Conservation (phyloP, 2,797 vertebrate genomes). For the Perdix hodgsoniae region DNA sequence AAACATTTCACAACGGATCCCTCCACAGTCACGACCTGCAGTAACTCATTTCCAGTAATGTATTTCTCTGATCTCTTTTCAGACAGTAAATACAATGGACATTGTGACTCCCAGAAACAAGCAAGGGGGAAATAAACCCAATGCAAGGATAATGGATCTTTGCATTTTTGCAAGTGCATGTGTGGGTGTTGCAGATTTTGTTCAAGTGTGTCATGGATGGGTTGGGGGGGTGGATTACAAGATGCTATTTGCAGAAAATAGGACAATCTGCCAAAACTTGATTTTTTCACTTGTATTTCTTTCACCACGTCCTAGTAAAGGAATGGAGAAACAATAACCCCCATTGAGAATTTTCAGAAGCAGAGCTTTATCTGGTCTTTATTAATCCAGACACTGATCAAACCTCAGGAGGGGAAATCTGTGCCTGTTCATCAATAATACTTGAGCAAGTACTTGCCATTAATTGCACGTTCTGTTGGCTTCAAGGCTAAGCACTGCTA, state of each 20-base stretch:
- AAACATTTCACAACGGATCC: constrained; percentile 8
- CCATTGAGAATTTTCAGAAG: constrained; percentile 53
- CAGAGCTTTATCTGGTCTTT: not conserved
- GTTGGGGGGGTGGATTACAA: constrained; percentile 39
- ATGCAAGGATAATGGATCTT: constrained; percentile 44
- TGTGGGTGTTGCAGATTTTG: constrained; percentile 55
- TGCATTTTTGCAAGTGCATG: not conserved
- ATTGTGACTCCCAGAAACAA: constrained; percentile 23
- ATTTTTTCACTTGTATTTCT: constrained; percentile 1
- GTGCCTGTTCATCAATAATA: not conserved
- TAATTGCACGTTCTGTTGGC: not conserved
- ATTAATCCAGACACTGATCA: not conserved
- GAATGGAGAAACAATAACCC: not conserved
- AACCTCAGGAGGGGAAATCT: not conserved
- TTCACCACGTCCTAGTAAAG: constrained; percentile 11
- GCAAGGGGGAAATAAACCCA: not conserved
- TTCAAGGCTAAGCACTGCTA: not conserved
- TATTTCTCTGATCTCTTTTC: constrained; percentile 27
- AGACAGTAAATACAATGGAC: constrained; percentile 33
- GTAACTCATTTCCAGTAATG: not conserved
- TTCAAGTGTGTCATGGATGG: not conserved
- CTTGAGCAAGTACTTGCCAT: not conserved
- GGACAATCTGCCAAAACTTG: constrained; percentile 51
- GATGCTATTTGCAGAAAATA: constrained; percentile 69
- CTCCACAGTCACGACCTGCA: not conserved